Evolutionary conservation across 2,888 invertebrate species (phyloP).

Genomic region (Melanophora roralis): DNA sequence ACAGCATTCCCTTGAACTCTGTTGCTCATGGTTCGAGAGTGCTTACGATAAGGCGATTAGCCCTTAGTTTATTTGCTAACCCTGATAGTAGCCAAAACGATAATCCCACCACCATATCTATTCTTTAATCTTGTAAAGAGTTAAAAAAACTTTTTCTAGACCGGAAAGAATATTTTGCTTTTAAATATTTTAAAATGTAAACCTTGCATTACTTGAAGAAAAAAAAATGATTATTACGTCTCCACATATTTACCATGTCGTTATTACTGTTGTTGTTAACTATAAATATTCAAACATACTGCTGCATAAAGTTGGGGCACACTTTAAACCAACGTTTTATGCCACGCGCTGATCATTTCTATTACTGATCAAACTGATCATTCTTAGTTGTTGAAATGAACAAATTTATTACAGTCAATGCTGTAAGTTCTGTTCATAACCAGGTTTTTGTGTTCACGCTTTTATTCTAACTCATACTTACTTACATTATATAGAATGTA

Average conservation of each 20-base stretch:
- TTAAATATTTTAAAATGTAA: too few relatives aligned
- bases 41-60: too few relatives aligned
- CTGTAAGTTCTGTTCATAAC: conserved; percentile 55
- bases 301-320: conserved; percentile 15
- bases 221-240: not conserved
- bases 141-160: too few relatives aligned
- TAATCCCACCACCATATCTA: too few relatives aligned
- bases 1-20: too few relatives aligned
- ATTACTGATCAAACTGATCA: conserved; percentile 45
- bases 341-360: conserved; percentile 58
- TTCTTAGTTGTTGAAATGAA: conserved; percentile 51
- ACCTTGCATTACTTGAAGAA: too few relatives aligned
- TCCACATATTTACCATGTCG: conserved; percentile 12
- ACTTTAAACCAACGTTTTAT: conserved; percentile 42
- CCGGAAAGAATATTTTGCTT: too few relatives aligned
- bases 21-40: too few relatives aligned
- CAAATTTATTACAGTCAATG: conserved; percentile 60
- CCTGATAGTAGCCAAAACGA: too few relatives aligned
- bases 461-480: not conserved
- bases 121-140: too few relatives aligned
- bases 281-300: not conserved
- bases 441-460: conserved; percentile 22
- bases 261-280: not conserved
- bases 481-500: not conserved
- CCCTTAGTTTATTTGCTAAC: too few relatives aligned